Evolutionary conservation across 2,888 invertebrate species (phyloP).

Genomic region (Noctua fimbriata): DNA sequence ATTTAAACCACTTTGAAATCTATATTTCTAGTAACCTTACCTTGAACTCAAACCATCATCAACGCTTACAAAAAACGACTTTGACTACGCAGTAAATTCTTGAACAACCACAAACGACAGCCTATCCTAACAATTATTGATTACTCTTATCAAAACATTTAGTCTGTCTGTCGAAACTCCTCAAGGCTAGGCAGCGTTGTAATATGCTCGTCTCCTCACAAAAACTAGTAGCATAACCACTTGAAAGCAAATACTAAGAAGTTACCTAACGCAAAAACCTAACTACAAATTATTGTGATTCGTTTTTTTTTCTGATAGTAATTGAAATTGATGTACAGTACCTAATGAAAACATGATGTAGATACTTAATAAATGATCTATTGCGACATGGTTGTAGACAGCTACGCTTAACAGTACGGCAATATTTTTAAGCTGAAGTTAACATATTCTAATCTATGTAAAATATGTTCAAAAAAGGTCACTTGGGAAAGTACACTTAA

Average conservation of each 20-base stretch:
- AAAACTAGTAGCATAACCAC: slow-evolving; percentile 20
- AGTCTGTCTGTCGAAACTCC: slow-evolving; percentile 4
- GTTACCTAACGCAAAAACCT: background rate
- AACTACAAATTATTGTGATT: background rate
- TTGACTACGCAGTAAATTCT: slow-evolving; percentile 4
- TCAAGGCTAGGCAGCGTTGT: slow-evolving; percentile 8
- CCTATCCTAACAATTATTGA: slow-evolving; percentile 6
- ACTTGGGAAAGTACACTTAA: background rate
- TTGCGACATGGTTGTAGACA: background rate
- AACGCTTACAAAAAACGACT: background rate
- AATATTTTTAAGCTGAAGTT: background rate
- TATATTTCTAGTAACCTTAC: background rate
- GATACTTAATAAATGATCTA: background rate
- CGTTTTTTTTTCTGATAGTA: background rate
- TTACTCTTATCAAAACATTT: slow-evolving; percentile 28
- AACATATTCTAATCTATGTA: background rate
- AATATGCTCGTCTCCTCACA: slow-evolving; percentile 14
- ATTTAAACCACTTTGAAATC: background rate
- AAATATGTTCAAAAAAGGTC: background rate
- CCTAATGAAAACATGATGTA: background rate
- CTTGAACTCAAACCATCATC: background rate
- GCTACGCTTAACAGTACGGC: background rate
- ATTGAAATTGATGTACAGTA: background rate
- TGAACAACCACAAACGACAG: background rate
- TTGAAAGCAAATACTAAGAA: slow-evolving; percentile 18